A percentile compares a stretch with the other conserved stretches of the same genome.
These are phyloP conservation scores for Eutolmus rufibarbis DNA, from an alignment of 2,888 invertebrate species.

Conservation along the genomic window DNA sequence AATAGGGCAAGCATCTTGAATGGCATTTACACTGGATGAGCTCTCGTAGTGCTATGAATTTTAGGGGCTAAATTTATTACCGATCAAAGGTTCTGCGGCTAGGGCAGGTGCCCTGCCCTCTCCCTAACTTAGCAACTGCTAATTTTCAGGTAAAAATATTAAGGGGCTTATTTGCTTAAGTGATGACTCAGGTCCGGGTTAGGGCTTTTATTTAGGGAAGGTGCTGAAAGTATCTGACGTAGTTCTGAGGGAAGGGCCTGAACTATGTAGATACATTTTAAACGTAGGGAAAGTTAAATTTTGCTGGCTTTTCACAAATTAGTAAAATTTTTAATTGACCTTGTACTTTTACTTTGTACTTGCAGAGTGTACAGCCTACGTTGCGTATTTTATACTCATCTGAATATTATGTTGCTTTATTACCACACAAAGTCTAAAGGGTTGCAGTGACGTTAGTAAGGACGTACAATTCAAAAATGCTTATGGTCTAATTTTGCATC, in stretches of 20 bases:
- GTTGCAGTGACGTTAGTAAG: no score
- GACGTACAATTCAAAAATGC: no score
- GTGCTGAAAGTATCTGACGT: background rate
- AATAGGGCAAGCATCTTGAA: slow-evolving; percentile 4
- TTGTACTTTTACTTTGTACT: no score
- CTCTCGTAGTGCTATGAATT: background rate
- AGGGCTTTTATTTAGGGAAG: background rate
- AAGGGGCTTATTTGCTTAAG: background rate
- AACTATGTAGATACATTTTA: no score
- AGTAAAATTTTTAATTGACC: no score
- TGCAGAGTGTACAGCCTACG: no score
- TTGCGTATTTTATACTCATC: no score
- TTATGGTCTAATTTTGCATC: no score
- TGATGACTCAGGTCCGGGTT: background rate
- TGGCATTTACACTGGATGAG: background rate
- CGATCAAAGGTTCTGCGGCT: slow-evolving; percentile 1
- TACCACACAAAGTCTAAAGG: no score
- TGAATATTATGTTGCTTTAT: no score
- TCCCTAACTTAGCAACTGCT: background rate
- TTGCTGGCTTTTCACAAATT: no score
- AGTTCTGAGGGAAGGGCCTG: background rate
- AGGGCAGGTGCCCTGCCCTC: background rate
- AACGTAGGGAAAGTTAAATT: no score
- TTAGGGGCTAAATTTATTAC: background rate
- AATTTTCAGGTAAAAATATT: background rate